A percentile compares a stretch with the other conserved stretches of the same genome.
Evolutionary conservation across 2,113 vertebrate genomes (phyloP).

Genomic region (Peromyscus maniculatus): DNA sequence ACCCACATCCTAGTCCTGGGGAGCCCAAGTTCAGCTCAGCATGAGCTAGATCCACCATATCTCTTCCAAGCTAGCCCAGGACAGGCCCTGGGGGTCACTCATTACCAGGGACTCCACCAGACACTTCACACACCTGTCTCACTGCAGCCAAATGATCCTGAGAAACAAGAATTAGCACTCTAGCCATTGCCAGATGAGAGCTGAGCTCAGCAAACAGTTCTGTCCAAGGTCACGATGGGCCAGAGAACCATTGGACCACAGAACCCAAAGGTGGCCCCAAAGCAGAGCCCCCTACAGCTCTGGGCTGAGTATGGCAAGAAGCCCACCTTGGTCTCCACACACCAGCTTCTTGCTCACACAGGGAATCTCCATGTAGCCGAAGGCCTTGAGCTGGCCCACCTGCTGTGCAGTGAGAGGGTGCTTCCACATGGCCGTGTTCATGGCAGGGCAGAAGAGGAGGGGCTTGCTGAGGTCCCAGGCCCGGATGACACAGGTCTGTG

Average conservation of each 20-base stretch:
- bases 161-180: background rate
- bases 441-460: slow-evolving; percentile 98
- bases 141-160: background rate
- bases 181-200: slow-evolving; percentile 5
- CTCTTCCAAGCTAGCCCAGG: background rate
- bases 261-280: background rate
- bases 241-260: background rate
- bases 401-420: slow-evolving; percentile 95
- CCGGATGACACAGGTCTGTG: slow-evolving; percentile 94
- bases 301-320: background rate
- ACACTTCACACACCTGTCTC: background rate
- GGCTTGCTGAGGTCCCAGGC: slow-evolving; percentile 96
- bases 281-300: background rate
- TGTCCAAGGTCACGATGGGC: background rate
- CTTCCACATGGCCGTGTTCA: slow-evolving; percentile 99
- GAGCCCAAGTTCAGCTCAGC: background rate
- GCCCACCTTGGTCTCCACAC: slow-evolving; percentile 97
- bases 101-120: background rate
- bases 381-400: slow-evolving; percentile 90
- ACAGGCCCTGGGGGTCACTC: background rate
- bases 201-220: background rate
- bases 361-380: slow-evolving; percentile 95
- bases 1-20: background rate
- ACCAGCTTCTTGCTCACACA: slow-evolving; percentile 95
- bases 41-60: background rate